phyloP scores from a whole-genome alignment of 2,888 invertebrate genomes.

The Coenonympha glycerion region DNA sequence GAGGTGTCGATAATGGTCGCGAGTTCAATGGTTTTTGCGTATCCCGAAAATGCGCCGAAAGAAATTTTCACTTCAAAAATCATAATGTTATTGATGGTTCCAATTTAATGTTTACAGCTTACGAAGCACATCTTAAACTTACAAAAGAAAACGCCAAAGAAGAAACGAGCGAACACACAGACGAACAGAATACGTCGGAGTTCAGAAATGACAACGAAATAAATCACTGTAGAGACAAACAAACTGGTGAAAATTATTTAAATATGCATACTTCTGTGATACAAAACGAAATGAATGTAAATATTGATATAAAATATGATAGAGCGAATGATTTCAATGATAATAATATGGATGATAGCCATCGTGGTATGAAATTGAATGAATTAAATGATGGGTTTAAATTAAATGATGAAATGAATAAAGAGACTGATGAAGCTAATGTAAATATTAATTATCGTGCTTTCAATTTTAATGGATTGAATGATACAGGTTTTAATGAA shows the following conservation, averaged over 20 bases:
- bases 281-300: no score
- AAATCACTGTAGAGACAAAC: slow-evolving; percentile 26
- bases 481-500: not conserved
- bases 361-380: slow-evolving; percentile 2
- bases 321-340: no score
- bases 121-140: slow-evolving; percentile 49
- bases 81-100: no score
- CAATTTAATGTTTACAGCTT: slow-evolving; percentile 37
- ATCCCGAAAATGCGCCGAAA: no score
- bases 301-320: no score
- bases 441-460: not conserved
- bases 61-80: no score
- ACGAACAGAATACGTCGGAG: slow-evolving; percentile 29
- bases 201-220: slow-evolving; percentile 35
- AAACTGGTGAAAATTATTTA: slow-evolving; percentile 1
- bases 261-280: no score
- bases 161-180: slow-evolving; percentile 14
- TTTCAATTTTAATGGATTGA: slow-evolving; percentile 2
- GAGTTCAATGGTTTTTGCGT: no score
- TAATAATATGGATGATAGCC: no score
- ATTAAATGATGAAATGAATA: slow-evolving; percentile 54
- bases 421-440: slow-evolving; percentile 1
- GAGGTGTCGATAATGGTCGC: no score
- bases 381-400: not conserved
- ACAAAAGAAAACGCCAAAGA: slow-evolving; percentile 23